Evolutionary conservation across 2,888 invertebrate species (phyloP).

Genomic region (Eugnorisma glareosa): DNA sequence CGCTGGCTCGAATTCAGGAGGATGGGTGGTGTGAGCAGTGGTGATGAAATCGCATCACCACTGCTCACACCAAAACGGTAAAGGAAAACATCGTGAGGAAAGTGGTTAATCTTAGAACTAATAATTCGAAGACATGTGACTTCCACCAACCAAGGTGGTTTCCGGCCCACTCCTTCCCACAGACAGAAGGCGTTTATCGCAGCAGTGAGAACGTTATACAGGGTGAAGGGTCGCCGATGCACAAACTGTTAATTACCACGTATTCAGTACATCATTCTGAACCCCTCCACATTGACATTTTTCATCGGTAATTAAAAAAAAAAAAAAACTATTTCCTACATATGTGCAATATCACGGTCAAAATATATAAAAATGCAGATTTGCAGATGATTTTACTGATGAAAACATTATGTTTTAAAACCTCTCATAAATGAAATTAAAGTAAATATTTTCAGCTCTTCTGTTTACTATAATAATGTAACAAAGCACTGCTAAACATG

Average conservation of each 20-base stretch:
- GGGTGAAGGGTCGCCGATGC: too few relatives aligned
- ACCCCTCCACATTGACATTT: too few relatives aligned
- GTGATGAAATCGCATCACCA: not conserved
- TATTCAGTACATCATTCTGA: too few relatives aligned
- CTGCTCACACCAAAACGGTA: not conserved
- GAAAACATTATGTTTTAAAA: too few relatives aligned
- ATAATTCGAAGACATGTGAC: not conserved
- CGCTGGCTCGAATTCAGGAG: not conserved
- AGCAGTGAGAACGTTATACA: not conserved
- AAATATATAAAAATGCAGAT: too few relatives aligned
- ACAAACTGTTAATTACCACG: too few relatives aligned
- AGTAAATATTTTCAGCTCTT: not conserved
- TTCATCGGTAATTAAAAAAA: too few relatives aligned
- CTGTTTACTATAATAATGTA: not conserved
- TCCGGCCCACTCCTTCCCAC: too few relatives aligned
- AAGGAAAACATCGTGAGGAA: not conserved
- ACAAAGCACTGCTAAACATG: constrained; percentile 4
- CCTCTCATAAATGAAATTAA: not conserved
- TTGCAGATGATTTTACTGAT: too few relatives aligned
- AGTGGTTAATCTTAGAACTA: not conserved
- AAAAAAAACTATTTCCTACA: too few relatives aligned
- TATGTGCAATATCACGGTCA: too few relatives aligned
- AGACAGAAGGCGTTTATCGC: not conserved
- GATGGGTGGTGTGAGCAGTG: too few relatives aligned
- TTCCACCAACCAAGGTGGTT: not conserved